Conservation (phyloP, 2,888 invertebrate species). For the Sympetrum striolatum region DNA sequence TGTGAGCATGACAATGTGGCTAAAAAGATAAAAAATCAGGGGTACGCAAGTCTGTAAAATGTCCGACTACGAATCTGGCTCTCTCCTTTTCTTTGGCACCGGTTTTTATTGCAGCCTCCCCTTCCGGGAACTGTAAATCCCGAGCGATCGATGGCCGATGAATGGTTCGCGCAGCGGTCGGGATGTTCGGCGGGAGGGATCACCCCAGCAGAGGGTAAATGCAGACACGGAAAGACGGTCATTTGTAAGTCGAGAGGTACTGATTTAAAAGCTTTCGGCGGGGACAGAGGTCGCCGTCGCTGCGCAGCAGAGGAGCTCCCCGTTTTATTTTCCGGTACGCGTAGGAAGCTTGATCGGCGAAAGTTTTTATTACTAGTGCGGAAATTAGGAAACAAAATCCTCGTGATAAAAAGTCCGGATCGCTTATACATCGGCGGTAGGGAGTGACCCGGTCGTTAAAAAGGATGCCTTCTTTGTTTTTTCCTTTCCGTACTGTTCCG, state of each 20-base stretch:
- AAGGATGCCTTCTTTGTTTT: too few species aligned
- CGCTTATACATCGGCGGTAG: too few species aligned
- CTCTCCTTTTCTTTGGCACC: neutral
- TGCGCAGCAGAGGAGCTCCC: neutral
- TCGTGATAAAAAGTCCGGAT: too few species aligned
- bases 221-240: neutral
- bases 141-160: neutral
- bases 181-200: neutral
- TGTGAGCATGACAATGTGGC: too few species aligned
- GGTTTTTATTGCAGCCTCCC: neutral
- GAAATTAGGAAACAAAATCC: too few species aligned
- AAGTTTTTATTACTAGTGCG: too few species aligned
- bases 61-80: neutral
- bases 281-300: too few species aligned
- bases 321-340: too few species aligned
- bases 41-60: neutral
- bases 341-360: neutral
- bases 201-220: neutral
- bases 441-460: too few species aligned
- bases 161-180: neutral
- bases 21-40: neutral
- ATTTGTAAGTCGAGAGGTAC: neutral
- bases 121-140: neutral
- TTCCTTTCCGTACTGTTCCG: too few species aligned
- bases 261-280: neutral